Percentiles rank a stretch among this genome's conserved stretches.
Evolutionary conservation across 2,888 invertebrate species (phyloP).

Genomic region (Gastrophysa polygoni): DNA sequence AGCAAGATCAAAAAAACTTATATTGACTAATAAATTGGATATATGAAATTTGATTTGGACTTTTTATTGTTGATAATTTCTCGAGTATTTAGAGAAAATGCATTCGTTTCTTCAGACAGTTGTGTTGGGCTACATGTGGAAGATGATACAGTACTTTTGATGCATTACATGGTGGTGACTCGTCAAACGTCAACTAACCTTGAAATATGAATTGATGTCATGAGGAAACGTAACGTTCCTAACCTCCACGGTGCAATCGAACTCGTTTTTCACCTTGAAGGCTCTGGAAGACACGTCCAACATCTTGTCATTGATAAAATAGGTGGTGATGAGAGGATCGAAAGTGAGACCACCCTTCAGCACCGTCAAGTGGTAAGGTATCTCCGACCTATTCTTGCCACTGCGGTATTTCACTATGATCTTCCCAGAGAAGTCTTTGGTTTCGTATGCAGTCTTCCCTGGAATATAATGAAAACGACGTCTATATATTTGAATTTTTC

Average conservation of each 20-base stretch:
- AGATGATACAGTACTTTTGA: too few relatives aligned
- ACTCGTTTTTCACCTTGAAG: slow-evolving; percentile 70
- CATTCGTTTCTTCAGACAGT: too few relatives aligned
- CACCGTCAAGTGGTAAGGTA: slow-evolving; percentile 70
- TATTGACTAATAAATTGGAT: too few relatives aligned
- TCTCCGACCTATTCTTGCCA: slow-evolving; percentile 59
- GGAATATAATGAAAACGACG: slow-evolving; percentile 41
- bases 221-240: slow-evolving; percentile 71
- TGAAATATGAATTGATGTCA: slow-evolving; percentile 59
- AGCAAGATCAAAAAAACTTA: too few relatives aligned
- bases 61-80: too few relatives aligned
- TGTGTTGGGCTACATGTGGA: too few relatives aligned
- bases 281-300: slow-evolving; percentile 59
- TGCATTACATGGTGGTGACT: not conserved
- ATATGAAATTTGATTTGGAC: too few relatives aligned
- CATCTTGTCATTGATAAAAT: slow-evolving; percentile 53
- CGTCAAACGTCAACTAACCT: slow-evolving; percentile 26
- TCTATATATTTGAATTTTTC: too few relatives aligned
- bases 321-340: slow-evolving; percentile 63
- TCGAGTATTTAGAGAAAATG: too few relatives aligned
- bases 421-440: slow-evolving; percentile 64
- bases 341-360: slow-evolving; percentile 65
- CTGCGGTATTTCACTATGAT: slow-evolving; percentile 62
- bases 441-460: slow-evolving; percentile 65
- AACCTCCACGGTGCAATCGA: slow-evolving; percentile 73